A percentile compares a stretch with the other conserved stretches of the same genome.
phyloP scores from a whole-genome alignment of 2,797 vertebrate species.

The Sarcophilus harrisii region DNA sequence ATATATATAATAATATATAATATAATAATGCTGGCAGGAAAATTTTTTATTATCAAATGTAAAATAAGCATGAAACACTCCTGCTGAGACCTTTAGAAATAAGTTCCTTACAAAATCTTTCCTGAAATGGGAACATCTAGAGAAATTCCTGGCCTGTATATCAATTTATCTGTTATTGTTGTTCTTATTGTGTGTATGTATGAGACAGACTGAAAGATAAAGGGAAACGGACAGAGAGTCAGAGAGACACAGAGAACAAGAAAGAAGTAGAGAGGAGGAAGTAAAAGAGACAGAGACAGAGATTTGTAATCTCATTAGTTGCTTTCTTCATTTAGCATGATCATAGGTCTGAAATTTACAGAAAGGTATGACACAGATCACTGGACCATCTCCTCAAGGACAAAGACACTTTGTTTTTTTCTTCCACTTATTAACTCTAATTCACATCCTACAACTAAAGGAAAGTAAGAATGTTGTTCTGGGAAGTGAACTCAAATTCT shows the following conservation, averaged over 20 bases:
- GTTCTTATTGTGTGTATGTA: neutral
- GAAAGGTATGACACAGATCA: neutral
- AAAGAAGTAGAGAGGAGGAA: neutral
- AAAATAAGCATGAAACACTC: slow-evolving; percentile 62
- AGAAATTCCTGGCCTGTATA: slow-evolving; percentile 55
- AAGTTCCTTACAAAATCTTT: slow-evolving; percentile 73
- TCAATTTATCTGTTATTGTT: slow-evolving; percentile 2
- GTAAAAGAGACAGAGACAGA: neutral
- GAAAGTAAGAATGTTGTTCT: slow-evolving; percentile 49
- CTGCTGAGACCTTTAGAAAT: slow-evolving; percentile 58
- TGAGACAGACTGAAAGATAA: no score
- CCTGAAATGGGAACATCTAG: slow-evolving; percentile 67
- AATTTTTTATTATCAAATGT: slow-evolving; percentile 74
- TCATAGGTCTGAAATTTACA: slow-evolving; percentile 52
- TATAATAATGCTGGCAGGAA: slow-evolving; percentile 75
- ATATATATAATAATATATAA: no score
- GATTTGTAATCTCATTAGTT: slow-evolving; percentile 63
- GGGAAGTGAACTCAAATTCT: slow-evolving; percentile 59
- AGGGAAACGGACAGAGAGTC: neutral
- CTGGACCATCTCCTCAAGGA: slow-evolving; percentile 48
- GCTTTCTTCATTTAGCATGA: slow-evolving; percentile 39
- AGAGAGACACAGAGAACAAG: neutral
- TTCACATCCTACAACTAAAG: slow-evolving; percentile 61
- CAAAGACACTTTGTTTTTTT: slow-evolving; percentile 58
- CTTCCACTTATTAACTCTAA: slow-evolving; percentile 61